Conservation (phyloP, 2,797 vertebrate genomes). For the Platalea minor region DNA sequence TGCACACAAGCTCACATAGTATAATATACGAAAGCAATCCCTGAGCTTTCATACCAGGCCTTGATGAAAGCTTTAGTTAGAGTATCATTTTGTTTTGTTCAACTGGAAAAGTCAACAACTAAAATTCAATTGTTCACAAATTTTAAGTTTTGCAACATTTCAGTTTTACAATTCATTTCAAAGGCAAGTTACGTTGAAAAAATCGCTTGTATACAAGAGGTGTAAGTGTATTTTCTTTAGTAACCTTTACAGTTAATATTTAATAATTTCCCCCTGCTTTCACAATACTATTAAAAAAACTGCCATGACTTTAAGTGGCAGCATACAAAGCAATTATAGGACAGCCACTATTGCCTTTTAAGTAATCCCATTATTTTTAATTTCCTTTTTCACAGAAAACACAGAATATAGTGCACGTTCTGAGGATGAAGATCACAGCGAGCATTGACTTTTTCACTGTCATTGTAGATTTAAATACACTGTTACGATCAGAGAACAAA, state of each 20-base stretch:
- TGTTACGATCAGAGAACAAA: neutral
- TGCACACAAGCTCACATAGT: neutral
- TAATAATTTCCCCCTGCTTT: neutral
- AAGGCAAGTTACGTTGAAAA: neutral
- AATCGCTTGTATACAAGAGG: neutral
- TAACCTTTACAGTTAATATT: neutral
- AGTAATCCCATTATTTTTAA: neutral
- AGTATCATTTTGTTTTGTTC: neutral
- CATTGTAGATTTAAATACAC: neutral
- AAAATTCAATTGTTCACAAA: neutral
- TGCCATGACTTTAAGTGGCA: neutral
- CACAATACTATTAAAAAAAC: neutral
- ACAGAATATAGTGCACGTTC: neutral
- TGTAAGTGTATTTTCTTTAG: neutral
- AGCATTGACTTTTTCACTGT: neutral
- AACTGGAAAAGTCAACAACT: slow-evolving; percentile 14
- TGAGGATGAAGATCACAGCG: neutral
- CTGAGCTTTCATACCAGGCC: slow-evolving; percentile 3
- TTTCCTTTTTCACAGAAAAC: neutral
- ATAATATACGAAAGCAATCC: neutral
- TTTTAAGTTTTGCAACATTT: neutral
- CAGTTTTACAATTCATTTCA: neutral
- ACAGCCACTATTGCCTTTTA: neutral
- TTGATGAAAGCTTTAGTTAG: neutral
- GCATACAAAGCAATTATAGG: neutral